Evolutionary conservation across 2,113 vertebrate genomes (phyloP).

Genomic region (Pristiophorus japonicus): DNA sequence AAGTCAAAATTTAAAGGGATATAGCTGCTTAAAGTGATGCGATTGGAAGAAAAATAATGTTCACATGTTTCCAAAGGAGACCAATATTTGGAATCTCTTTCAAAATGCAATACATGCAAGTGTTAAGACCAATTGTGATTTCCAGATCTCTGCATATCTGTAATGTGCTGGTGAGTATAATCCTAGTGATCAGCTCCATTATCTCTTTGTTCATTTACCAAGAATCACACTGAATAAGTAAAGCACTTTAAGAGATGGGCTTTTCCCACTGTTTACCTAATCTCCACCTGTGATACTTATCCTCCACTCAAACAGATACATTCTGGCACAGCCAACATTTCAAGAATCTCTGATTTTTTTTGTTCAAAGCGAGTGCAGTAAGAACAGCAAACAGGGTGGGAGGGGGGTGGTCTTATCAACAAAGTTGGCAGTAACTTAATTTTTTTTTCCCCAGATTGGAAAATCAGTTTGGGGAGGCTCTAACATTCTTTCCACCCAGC

Average conservation of each 20-base stretch:
- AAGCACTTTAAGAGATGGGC: neutral
- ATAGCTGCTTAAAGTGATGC: neutral
- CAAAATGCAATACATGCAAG: neutral
- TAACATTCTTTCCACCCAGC: neutral
- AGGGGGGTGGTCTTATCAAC: neutral
- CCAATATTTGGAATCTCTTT: neutral
- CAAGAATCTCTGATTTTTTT: neutral
- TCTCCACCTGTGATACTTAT: neutral
- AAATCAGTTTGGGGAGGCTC: neutral
- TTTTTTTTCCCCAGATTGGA: neutral
- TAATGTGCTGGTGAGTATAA: neutral
- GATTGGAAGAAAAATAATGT: neutral
- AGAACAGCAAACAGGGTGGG: neutral
- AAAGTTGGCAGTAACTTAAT: neutral
- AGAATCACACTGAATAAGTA: neutral
- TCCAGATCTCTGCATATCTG: neutral
- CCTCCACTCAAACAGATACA: neutral
- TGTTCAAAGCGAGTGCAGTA: neutral
- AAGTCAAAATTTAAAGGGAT: neutral
- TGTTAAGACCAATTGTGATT: neutral
- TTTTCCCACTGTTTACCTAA: neutral
- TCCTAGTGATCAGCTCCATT: neutral
- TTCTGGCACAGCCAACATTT: neutral
- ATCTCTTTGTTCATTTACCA: neutral
- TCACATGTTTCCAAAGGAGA: neutral